Conservation (phyloP, 92 coral and sea anemone species). For the Anthopleura xanthogrammica region DNA sequence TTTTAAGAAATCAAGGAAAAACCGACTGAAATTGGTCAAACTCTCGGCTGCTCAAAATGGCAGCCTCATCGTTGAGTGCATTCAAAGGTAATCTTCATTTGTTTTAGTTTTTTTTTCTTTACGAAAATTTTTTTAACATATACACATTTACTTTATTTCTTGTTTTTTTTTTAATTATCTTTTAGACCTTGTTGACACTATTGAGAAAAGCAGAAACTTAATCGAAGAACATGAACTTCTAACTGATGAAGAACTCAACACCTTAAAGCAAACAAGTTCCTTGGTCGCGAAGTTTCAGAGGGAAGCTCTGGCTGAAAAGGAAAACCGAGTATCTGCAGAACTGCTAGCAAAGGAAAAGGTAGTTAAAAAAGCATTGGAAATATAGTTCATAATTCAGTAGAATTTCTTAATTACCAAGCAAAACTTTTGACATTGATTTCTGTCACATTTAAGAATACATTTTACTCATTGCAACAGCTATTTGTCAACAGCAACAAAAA, state of each 20-base stretch:
- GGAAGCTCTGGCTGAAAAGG: slow-evolving; percentile 76
- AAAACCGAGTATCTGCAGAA: slow-evolving; percentile 68
- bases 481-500: too few species aligned
- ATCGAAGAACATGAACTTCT: slow-evolving; percentile 28
- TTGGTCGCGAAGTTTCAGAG: slow-evolving; percentile 76
- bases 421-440: neutral
- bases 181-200: slow-evolving; percentile 29
- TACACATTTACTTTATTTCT: too few species aligned
- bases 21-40: neutral
- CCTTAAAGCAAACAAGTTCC: slow-evolving; percentile 65
- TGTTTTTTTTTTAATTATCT: neutral
- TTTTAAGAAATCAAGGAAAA: neutral
- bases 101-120: neutral
- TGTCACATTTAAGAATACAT: neutral
- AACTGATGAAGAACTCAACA: slow-evolving; percentile 46
- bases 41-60: neutral
- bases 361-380: neutral
- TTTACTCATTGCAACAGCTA: too few species aligned
- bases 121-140: too few species aligned
- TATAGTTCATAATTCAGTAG: too few species aligned
- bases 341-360: slow-evolving; percentile 77
- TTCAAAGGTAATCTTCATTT: slow-evolving; percentile 37
- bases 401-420: neutral
- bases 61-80: slow-evolving; percentile 22
- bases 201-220: slow-evolving; percentile 25